A percentile compares a stretch with the other conserved stretches of the same genome.
Conservation (phyloP, 2,797 vertebrate genomes). For the Molothrus ater region DNA sequence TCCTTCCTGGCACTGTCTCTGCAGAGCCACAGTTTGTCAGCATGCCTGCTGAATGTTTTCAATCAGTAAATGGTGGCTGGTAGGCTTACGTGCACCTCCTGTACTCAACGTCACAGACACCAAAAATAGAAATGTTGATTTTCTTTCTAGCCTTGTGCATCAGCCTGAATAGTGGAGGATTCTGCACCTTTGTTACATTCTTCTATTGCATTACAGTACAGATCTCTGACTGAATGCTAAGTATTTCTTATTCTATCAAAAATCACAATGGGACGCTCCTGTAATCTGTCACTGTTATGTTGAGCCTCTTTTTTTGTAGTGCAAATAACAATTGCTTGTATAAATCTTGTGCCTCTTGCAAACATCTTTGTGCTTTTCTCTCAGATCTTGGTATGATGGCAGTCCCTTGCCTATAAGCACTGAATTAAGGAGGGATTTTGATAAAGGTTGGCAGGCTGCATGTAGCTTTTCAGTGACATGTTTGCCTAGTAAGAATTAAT, state of each 20-base stretch:
- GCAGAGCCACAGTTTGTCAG: background rate
- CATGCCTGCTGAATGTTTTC: background rate
- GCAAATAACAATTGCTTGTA: background rate
- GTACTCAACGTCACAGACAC: background rate
- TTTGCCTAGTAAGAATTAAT: background rate
- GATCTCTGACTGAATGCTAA: background rate
- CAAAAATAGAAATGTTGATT: constrained; percentile 57
- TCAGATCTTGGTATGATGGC: background rate
- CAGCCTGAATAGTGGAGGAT: background rate
- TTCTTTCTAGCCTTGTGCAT: background rate
- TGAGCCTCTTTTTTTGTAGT: background rate
- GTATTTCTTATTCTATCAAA: background rate
- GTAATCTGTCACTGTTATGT: background rate
- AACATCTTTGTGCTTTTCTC: background rate
- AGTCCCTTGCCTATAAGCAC: background rate
- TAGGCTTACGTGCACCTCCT: background rate
- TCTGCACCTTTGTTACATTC: background rate
- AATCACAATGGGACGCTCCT: background rate
- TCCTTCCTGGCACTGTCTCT: background rate
- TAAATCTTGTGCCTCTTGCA: background rate
- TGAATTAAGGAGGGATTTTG: background rate
- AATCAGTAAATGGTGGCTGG: background rate
- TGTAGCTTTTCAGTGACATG: background rate
- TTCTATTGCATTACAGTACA: background rate
- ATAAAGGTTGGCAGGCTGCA: background rate